Conservation (phyloP, 2,113 vertebrate genomes). For the Burhinus bistriatus region DNA sequence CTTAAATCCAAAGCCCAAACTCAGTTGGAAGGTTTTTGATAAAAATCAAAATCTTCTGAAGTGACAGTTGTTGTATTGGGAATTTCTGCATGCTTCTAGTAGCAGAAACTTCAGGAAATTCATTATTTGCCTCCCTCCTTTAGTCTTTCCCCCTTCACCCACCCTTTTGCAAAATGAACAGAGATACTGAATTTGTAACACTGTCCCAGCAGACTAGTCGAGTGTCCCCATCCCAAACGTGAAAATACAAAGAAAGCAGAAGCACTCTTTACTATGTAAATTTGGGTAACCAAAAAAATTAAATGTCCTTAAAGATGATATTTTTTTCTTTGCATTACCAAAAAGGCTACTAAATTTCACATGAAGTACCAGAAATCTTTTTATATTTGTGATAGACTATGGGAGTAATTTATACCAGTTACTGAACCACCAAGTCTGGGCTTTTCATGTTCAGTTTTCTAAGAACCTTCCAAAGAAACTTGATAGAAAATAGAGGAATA, state of each 20-base stretch:
- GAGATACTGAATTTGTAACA: neutral
- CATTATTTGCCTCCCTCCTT: neutral
- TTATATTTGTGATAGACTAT: neutral
- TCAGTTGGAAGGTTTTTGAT: neutral
- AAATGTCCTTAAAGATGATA: neutral
- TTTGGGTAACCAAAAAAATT: neutral
- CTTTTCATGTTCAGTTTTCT: neutral
- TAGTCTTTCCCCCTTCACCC: neutral
- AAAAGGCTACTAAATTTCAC: neutral
- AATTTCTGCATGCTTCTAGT: neutral
- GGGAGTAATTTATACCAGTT: neutral
- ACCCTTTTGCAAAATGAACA: neutral
- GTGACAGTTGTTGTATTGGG: neutral
- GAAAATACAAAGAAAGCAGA: neutral
- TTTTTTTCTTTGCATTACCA: neutral
- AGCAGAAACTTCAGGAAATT: neutral
- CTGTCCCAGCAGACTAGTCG: neutral
- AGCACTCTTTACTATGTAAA: neutral
- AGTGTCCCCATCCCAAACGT: neutral
- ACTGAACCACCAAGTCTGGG: neutral
- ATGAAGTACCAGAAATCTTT: neutral
- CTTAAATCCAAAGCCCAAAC: neutral
- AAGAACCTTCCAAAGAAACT: neutral
- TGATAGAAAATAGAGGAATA: neutral
- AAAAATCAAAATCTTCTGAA: neutral